Evolutionary conservation across 2,888 invertebrate species (phyloP), one percentile per base, ranked within the genome.

Genomic region (Rhynchonema sp.): DNA sequence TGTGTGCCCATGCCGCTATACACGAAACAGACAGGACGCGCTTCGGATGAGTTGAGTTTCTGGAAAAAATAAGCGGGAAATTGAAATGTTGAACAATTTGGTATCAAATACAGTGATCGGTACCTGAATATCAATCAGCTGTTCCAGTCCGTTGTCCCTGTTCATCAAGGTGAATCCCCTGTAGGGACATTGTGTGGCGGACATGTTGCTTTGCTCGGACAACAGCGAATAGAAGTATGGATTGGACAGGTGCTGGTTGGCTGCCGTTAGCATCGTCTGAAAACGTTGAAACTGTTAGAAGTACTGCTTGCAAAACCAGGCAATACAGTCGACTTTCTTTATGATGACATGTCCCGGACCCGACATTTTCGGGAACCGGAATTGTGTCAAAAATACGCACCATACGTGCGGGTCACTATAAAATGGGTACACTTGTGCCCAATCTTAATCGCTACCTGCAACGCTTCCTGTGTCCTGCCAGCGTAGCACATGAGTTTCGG

Each of bases 1-100:
- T 96, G 96, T 53, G 87, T 85, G 22, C 96, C 96, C 96, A 98
- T 96, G 62, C 98, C 98, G 49, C n/a, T n/a, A n/a, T 90, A 96
- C 64, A 96, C 82, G 75, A 82, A 96, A 88, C 92, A 96, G 60
- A 94, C 77, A 1, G 92, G 72, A 54, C 73, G 65, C 28, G 65
- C 63, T 20, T 38, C 38, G 20, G 20, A 9, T 9, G 20, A 38
- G 38, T 38, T 38, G 3, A n/a, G 9, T 49, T 49, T 23, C 20
- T n/a, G 49, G 3, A 49, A 49, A 49, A 6, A 6, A 49, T 20
- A 38, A 38, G 20, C 38, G 20, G 13, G 9, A 38, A 13, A 38
- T 38, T 13, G 20, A 38, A 9, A 38, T 20, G 20, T 38, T 9
- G 38, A 38, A 38, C 38, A 38, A 38, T 38, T 38, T 20, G 38